phyloP scores from a whole-genome alignment of 2,888 invertebrate genomes.

The Mimas tiliae region DNA sequence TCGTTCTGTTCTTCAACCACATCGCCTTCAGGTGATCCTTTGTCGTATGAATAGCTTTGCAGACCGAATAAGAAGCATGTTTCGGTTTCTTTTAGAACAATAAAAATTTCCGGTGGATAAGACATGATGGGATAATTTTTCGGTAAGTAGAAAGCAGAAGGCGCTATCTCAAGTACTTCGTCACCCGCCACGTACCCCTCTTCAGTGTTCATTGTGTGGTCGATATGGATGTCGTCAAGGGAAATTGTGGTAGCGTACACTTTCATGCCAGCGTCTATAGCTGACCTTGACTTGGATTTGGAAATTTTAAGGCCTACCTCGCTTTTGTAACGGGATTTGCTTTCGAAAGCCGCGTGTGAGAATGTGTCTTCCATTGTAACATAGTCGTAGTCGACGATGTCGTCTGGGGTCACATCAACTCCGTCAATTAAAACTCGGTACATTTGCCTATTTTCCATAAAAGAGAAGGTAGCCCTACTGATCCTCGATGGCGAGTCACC shows the following conservation, averaged over 20 bases:
- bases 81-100: slow-evolving; percentile 88
- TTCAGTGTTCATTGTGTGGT: slow-evolving; percentile 75
- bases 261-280: slow-evolving; percentile 60
- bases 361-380: slow-evolving; percentile 64
- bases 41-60: slow-evolving; percentile 86
- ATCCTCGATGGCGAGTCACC: slow-evolving; percentile 43
- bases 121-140: slow-evolving; percentile 58
- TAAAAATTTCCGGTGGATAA: slow-evolving; percentile 84
- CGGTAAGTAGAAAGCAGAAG: slow-evolving; percentile 73
- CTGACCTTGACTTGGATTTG: slow-evolving; percentile 49
- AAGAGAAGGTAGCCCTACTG: slow-evolving; percentile 48
- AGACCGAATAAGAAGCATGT: slow-evolving; percentile 87
- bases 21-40: slow-evolving; percentile 84
- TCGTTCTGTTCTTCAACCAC: slow-evolving; percentile 86
- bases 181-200: slow-evolving; percentile 57
- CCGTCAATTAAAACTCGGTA: slow-evolving; percentile 56
- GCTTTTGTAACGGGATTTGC: slow-evolving; percentile 53
- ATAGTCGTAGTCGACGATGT: slow-evolving; percentile 58
- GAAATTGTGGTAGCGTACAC: slow-evolving; percentile 77
- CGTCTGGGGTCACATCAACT: slow-evolving; percentile 66
- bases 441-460: slow-evolving; percentile 61
- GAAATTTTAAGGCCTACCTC: slow-evolving; percentile 50
- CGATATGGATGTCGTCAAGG: slow-evolving; percentile 82
- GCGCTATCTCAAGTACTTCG: slow-evolving; percentile 61
- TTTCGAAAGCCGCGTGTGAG: slow-evolving; percentile 70